Evolutionary conservation across 2,888 invertebrate species (phyloP), one percentile per base, ranked within the genome.

Genomic region (Stegophylla sp.): DNA sequence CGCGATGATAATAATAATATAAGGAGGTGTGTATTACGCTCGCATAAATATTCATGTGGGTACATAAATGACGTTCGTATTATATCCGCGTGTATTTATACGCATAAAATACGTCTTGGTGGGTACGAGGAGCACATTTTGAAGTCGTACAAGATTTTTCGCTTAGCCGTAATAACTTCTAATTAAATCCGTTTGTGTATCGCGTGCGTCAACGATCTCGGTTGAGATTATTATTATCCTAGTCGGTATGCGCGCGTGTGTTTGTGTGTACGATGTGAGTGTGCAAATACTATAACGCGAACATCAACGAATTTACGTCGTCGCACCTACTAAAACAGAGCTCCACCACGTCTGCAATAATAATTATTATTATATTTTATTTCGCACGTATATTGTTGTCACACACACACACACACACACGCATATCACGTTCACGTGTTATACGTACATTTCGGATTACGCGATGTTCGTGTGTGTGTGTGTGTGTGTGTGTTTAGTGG

Each of bases 171-270:
- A 74, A 74, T 74, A 28, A 48, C 34, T 74, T 48, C 43, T 63
- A 74, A 59, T 74, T 59, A 63, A 59, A 74, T 63, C 61, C 61
- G 15, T 48, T 61, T 48, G 61, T 48, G 61, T 51, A 51, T 53
- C 15, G 63, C 64, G 20, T 17, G 61, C 48, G 64, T 75, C 64
- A 74, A 74, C 61, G n/a, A 41, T 72, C 71, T 72, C 53, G 71
- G 67, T n/a, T n/a, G n/a, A n/a, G n/a, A n/a, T n/a, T n/a, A n/a
- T n/a, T n/a, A n/a, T n/a, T 64, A 75, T 13, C 61, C 51, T 41
- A 41, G 51, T 20, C 23, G 28, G 64, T 75, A 51, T 43, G 61
- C 17, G 41, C 41, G 53, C 15, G 34, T 34, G 34, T 34, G 34
- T 34, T 3, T 34, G 34, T 34, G 34, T 34, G 34, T 34, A 7